These are phyloP conservation scores for Temnothorax curvispinosus DNA, from an alignment of 1,140 invertebrate species.

Conservation along the genomic window DNA sequence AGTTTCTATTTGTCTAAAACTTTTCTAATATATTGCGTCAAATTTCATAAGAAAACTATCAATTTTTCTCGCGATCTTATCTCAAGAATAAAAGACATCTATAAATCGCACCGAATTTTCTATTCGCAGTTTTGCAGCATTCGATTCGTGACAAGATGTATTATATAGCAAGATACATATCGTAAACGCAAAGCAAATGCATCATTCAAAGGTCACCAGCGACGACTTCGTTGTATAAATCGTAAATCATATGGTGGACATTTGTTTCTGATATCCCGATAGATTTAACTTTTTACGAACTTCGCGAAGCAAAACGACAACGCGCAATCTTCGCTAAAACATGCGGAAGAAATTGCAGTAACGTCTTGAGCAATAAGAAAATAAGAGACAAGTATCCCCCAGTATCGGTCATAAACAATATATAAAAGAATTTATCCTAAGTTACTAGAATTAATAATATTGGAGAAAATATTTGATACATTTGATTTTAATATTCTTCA, in stretches of 20 bases:
- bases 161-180: slow-evolving; percentile 21
- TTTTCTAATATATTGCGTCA: background rate
- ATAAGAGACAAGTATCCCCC: background rate
- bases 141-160: background rate
- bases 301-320: background rate
- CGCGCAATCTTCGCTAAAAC: slow-evolving; percentile 44
- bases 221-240: slow-evolving; percentile 25
- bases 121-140: background rate
- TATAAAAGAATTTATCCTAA: background rate
- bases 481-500: background rate
- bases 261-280: background rate
- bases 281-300: slow-evolving; percentile 44
- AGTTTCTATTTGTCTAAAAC: background rate
- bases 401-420: background rate
- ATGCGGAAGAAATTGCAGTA: slow-evolving; percentile 23
- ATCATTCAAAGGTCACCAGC: slow-evolving; percentile 5
- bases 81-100: background rate
- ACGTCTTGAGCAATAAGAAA: slow-evolving; percentile 29
- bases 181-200: background rate
- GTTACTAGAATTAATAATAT: no score
- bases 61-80: background rate
- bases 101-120: background rate
- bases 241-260: slow-evolving; percentile 25
- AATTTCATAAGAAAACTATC: background rate
- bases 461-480: background rate